These are phyloP conservation scores for Nomada fucata DNA, from an alignment of 2,888 invertebrate genomes.

Conservation along the genomic window DNA sequence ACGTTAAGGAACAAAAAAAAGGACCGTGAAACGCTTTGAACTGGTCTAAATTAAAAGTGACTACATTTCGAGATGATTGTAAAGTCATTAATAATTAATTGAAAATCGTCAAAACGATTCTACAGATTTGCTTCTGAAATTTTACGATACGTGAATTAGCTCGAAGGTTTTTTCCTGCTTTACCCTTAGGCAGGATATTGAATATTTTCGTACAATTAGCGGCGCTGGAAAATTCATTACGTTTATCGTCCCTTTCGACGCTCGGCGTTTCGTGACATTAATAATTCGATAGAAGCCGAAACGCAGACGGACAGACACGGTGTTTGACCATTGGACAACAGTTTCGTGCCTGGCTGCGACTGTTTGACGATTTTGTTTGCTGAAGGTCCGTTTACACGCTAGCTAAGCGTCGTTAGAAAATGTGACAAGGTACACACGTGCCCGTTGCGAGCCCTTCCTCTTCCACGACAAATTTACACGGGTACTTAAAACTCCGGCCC, in stretches of 20 bases:
- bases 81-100: no score
- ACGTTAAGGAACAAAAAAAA: no score
- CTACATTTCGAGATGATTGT: no score
- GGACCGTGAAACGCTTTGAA: no score
- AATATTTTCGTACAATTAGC: neutral
- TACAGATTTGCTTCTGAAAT: no score
- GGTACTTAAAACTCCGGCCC: constrained; percentile 66
- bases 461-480: constrained; percentile 73
- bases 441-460: constrained; percentile 57
- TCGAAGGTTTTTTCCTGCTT: no score
- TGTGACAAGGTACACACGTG: constrained; percentile 73
- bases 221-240: neutral
- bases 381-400: constrained; percentile 69
- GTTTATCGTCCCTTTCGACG: neutral
- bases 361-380: constrained; percentile 74
- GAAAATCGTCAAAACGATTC: no score
- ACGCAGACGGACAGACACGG: constrained; percentile 19
- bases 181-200: neutral
- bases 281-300: constrained; percentile 41
- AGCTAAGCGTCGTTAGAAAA: constrained; percentile 74
- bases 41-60: no score
- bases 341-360: constrained; percentile 63
- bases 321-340: constrained; percentile 63
- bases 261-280: constrained; percentile 19
- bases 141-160: no score